A percentile compares a stretch with the other conserved stretches of the same genome.
Evolutionary conservation across 2,888 invertebrate species (phyloP).

Genomic region (Oscheius sp.): DNA sequence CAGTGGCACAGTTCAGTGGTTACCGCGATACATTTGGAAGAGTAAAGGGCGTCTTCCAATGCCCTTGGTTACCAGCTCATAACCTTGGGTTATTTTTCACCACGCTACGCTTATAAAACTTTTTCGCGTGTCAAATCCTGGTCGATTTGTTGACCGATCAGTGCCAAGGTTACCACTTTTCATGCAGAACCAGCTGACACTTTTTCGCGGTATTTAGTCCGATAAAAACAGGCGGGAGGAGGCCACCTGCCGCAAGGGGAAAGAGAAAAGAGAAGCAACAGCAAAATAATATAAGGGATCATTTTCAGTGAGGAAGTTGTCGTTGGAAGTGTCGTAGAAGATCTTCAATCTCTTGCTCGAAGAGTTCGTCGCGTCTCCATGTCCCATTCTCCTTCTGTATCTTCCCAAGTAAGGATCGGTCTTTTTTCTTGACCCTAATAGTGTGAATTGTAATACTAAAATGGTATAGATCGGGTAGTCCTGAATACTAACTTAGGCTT

Average conservation of each 20-base stretch:
- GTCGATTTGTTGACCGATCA: not conserved
- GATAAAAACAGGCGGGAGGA: not conserved
- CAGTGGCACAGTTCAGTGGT: no score
- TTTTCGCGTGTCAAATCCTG: not conserved
- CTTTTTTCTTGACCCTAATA: no score
- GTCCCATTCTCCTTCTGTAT: slow-evolving; percentile 40
- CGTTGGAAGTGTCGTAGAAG: slow-evolving; percentile 66
- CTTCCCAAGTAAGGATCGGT: slow-evolving; percentile 39
- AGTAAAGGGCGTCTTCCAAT: not conserved
- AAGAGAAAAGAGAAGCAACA: not conserved
- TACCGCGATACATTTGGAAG: not conserved
- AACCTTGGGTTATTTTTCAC: not conserved
- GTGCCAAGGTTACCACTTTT: no score
- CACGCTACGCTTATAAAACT: not conserved
- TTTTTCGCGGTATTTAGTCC: not conserved
- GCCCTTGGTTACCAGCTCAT: not conserved
- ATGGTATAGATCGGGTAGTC: no score
- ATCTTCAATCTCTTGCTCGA: slow-evolving; percentile 66
- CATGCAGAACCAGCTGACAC: no score
- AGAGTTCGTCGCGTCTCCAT: slow-evolving; percentile 63
- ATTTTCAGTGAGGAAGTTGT: slow-evolving; percentile 38
- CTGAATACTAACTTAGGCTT: no score
- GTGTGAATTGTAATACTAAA: no score
- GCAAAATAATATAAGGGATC: not conserved
- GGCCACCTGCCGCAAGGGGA: not conserved